Evolutionary conservation across 2,113 vertebrate species (phyloP).

Genomic region (Hiodon alosoides): DNA sequence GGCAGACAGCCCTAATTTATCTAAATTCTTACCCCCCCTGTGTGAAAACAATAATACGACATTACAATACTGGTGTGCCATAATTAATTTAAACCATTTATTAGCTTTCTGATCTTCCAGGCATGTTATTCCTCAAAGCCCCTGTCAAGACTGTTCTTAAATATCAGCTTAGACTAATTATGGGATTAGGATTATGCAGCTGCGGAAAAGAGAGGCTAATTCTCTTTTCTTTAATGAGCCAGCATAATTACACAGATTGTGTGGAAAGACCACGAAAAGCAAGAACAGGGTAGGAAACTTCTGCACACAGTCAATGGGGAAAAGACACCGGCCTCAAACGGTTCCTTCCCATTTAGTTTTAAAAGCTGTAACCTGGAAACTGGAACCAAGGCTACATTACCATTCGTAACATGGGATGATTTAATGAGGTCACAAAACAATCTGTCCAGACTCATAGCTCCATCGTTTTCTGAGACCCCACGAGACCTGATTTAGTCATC

Average conservation of each 20-base stretch:
- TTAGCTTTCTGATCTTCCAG: background rate
- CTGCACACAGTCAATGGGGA: no score
- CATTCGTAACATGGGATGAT: background rate
- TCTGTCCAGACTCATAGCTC: background rate
- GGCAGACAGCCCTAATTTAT: no score
- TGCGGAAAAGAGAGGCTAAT: no score
- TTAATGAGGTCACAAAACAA: slow-evolving; percentile 14
- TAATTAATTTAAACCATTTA: background rate
- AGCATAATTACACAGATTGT: no score
- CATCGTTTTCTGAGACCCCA: background rate
- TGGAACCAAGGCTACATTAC: background rate
- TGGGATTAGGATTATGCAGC: no score
- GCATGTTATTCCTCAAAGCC: background rate
- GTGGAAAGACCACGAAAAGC: no score
- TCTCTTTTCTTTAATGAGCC: no score
- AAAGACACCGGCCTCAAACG: no score
- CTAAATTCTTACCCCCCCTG: background rate
- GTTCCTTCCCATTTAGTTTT: no score
- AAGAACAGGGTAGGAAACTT: no score
- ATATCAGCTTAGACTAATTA: background rate
- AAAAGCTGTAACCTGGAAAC: background rate
- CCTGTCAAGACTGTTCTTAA: background rate
- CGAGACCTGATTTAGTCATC: background rate
- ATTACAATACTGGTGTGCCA: background rate
- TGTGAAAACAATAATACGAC: background rate